These are phyloP conservation scores for Craterocephalus amniculus DNA, from an alignment of 2,797 vertebrate genomes.

Conservation along the genomic window DNA sequence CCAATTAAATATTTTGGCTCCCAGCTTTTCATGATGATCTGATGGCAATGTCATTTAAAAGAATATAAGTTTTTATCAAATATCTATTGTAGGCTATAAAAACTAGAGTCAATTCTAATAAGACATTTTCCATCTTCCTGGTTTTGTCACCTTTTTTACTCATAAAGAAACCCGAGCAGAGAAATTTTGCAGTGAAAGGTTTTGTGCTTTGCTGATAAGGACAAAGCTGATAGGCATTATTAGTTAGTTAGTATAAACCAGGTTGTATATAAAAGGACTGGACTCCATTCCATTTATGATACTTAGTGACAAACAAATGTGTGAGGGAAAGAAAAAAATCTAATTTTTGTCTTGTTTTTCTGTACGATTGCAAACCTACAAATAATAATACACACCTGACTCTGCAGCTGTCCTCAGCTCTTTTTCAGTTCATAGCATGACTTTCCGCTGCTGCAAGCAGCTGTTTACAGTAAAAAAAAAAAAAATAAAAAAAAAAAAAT, in stretches of 20 bases:
- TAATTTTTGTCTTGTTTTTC: background rate
- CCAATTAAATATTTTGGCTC: constrained; percentile 14
- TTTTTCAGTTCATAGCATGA: background rate
- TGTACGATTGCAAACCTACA: background rate
- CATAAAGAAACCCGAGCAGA: background rate
- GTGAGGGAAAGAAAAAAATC: background rate
- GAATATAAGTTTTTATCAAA: background rate
- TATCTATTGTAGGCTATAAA: background rate
- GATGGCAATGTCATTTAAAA: background rate
- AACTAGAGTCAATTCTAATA: constrained; percentile 2
- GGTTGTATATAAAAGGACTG: background rate
- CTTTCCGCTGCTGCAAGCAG: background rate
- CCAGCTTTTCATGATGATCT: constrained; percentile 15
- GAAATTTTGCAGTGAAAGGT: background rate
- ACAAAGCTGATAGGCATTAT: constrained; percentile 1
- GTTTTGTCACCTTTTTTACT: background rate
- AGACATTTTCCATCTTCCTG: constrained; percentile 1
- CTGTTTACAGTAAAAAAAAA: background rate
- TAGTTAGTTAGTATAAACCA: constrained; percentile 8
- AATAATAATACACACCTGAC: background rate
- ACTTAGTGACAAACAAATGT: background rate
- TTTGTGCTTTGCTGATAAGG: background rate
- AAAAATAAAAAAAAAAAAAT: no score
- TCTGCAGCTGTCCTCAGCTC: constrained; percentile 3
- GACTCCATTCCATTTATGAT: background rate